A percentile compares a stretch with the other conserved stretches of the same genome.
Conservation (phyloP, 2,113 vertebrate genomes). For the Pelecanus crispus region DNA sequence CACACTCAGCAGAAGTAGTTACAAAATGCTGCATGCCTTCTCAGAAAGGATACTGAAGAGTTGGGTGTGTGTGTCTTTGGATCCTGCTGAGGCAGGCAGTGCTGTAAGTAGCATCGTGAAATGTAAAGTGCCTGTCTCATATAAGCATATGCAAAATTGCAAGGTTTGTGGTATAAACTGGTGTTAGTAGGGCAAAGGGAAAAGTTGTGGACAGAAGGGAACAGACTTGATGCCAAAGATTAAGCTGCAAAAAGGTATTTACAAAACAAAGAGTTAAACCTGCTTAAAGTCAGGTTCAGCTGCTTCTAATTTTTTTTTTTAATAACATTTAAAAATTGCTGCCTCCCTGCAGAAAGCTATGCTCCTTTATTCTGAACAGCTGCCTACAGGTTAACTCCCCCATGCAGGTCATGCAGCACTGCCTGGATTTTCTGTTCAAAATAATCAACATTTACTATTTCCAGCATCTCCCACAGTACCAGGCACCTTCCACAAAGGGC, state of each 20-base stretch:
- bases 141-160: not conserved
- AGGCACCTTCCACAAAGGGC: not conserved
- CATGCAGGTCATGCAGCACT: not conserved
- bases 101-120: not conserved
- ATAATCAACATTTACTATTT: not conserved
- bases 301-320: not conserved
- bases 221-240: not conserved
- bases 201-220: not conserved
- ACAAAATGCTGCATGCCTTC: not conserved
- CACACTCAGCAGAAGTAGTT: slow-evolving; percentile 56
- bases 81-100: slow-evolving; percentile 17
- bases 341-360: not conserved
- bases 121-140: not conserved
- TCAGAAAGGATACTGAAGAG: not conserved
- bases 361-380: not conserved
- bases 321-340: not conserved
- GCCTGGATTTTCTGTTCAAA: not conserved
- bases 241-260: not conserved
- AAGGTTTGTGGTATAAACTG: not conserved
- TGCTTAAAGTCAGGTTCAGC: not conserved
- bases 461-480: not conserved
- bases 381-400: slow-evolving; percentile 5
- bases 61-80: not conserved
- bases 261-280: not conserved
- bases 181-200: not conserved